Evolutionary conservation across 1,140 invertebrate genomes (phyloP).

Genomic region (Drosophila quadrilineata): DNA sequence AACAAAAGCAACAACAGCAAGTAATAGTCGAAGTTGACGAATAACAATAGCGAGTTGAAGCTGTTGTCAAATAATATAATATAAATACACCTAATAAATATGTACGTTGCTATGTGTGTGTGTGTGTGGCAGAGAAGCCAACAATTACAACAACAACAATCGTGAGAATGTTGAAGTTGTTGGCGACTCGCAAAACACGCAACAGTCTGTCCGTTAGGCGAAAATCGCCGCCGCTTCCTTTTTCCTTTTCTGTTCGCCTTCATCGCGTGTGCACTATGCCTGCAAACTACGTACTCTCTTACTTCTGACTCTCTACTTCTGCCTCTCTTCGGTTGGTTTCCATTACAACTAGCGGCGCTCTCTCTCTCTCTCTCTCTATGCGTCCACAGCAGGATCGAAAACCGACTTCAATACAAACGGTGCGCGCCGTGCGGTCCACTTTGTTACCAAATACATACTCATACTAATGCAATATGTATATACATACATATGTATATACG

Average conservation of each 20-base stretch:
- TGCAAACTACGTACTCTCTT: not conserved
- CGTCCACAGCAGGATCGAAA: conserved; percentile 34
- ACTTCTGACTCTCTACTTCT: too few relatives aligned
- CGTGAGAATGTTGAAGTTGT: conserved; percentile 60
- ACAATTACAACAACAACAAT: conserved; percentile 20
- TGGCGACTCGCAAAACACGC: conserved; percentile 64
- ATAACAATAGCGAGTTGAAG: conserved; percentile 56
- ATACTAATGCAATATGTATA: not conserved
- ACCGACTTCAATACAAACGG: conserved; percentile 52
- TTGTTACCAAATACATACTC: conserved; percentile 15
- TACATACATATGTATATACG: not conserved
- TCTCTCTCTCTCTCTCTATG: not conserved
- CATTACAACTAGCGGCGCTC: not conserved
- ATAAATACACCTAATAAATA: conserved; percentile 69
- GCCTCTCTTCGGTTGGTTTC: not conserved
- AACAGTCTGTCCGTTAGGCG: conserved; percentile 62
- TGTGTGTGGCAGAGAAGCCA: conserved; percentile 8
- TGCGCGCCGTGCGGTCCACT: conserved; percentile 44
- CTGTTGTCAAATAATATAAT: conserved; percentile 68
- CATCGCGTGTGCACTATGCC: conserved; percentile 41
- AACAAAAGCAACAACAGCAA: conserved; percentile 34
- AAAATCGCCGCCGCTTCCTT: too few relatives aligned
- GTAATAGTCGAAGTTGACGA: too few relatives aligned
- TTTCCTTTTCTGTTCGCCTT: conserved; percentile 28
- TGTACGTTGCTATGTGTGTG: conserved; percentile 35